A percentile compares a stretch with the other conserved stretches of the same genome.
Conservation (phyloP, 2,888 invertebrate genomes). For the Eupithecia subumbrata region DNA sequence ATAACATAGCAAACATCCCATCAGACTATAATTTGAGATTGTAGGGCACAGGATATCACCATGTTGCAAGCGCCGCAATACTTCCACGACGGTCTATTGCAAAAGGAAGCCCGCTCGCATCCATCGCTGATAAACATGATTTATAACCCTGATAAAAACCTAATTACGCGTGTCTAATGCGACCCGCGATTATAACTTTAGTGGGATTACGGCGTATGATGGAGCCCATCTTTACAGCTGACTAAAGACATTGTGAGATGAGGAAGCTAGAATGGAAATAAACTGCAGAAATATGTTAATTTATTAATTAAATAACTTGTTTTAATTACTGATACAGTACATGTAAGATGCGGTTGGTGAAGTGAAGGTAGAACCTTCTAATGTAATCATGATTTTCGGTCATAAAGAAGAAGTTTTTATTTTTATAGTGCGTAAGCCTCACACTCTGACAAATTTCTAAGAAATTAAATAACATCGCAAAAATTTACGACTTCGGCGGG, state of each 20-base stretch:
- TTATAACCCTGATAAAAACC: conserved; percentile 54
- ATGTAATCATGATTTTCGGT: conserved; percentile 9
- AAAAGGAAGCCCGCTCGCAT: conserved; percentile 52
- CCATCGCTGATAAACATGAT: conserved; percentile 57
- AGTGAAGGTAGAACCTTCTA: conserved; percentile 14
- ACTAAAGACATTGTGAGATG: conserved; percentile 32
- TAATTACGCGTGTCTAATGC: conserved; percentile 51
- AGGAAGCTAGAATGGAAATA: conserved; percentile 27
- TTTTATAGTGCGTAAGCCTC: no score
- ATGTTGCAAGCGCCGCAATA: conserved; percentile 51
- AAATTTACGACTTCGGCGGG: no score
- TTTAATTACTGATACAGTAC: conserved; percentile 23
- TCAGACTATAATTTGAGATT: conserved; percentile 41
- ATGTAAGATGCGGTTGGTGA: conserved; percentile 15
- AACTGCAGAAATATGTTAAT: conserved; percentile 25
- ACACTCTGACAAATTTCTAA: no score
- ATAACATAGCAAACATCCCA: conserved; percentile 36
- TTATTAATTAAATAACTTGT: conserved; percentile 24
- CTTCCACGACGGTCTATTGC: conserved; percentile 50
- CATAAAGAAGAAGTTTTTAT: not conserved
- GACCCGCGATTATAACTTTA: conserved; percentile 37
- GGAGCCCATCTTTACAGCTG: conserved; percentile 26
- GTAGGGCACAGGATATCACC: conserved; percentile 53
- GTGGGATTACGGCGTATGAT: conserved; percentile 20
- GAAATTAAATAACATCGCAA: no score